A percentile compares a stretch with the other conserved stretches of the same genome.
These are phyloP conservation scores for Callipepla californica DNA, from an alignment of 2,113 vertebrate species.

Conservation along the genomic window DNA sequence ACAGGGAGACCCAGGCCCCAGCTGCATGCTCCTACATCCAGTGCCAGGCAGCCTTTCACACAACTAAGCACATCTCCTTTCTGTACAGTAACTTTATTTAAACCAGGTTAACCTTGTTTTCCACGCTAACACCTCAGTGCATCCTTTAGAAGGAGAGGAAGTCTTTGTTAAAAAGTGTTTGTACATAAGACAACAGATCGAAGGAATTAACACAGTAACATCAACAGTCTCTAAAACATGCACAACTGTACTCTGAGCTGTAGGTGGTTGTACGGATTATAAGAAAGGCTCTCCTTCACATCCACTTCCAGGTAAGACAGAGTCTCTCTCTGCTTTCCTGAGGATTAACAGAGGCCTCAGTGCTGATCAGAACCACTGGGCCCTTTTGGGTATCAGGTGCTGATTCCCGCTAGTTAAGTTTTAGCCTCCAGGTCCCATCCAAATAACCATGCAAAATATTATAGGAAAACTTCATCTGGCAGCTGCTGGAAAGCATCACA, in stretches of 20 bases:
- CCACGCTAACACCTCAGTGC: slow-evolving; percentile 60
- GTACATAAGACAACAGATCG: slow-evolving; percentile 49
- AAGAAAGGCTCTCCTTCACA: background rate
- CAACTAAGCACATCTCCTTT: background rate
- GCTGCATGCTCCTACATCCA: rapidly evolving
- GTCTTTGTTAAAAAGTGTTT: slow-evolving; percentile 56
- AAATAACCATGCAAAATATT: rapidly evolving
- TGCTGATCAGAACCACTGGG: rapidly evolving
- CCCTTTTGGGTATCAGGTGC: rapidly evolving
- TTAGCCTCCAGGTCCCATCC: background rate
- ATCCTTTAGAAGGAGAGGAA: slow-evolving; percentile 53
- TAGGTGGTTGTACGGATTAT: background rate
- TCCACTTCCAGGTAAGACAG: background rate
- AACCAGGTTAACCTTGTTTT: slow-evolving; percentile 28
- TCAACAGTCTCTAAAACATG: slow-evolving; percentile 24
- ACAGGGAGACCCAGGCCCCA: rapidly evolving
- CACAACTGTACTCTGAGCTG: background rate
- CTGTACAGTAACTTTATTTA: slow-evolving; percentile 68
- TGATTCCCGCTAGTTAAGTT: rapidly evolving
- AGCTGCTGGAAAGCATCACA: background rate
- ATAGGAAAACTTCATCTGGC: rapidly evolving
- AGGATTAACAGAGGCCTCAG: rapidly evolving
- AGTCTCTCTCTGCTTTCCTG: background rate
- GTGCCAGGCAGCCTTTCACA: background rate
- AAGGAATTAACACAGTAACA: slow-evolving; percentile 9